Conservation (phyloP, 2,888 invertebrate species). For the Ariolimax columbianus region DNA sequence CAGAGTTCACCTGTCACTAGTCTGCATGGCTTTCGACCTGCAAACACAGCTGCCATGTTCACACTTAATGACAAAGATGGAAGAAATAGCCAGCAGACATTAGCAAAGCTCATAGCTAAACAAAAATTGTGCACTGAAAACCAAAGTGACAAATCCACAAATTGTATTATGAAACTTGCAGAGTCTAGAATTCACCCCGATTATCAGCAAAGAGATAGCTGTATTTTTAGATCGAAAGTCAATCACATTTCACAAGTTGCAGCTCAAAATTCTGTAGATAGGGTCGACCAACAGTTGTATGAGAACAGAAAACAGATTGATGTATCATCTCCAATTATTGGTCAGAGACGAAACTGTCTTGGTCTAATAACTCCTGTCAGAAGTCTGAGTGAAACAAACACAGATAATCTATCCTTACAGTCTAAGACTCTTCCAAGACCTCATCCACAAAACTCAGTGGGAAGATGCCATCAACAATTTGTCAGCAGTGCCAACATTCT, state of each 20-base stretch:
- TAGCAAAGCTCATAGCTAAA: neutral
- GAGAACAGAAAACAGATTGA: conserved; percentile 52
- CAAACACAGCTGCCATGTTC: neutral
- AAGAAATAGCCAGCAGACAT: neutral
- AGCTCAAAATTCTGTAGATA: conserved; percentile 44
- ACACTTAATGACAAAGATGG: neutral
- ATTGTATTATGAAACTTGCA: conserved; percentile 18
- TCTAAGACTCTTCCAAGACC: conserved; percentile 43
- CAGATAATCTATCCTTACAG: conserved; percentile 2
- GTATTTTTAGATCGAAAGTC: conserved; percentile 3
- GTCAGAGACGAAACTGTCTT: neutral
- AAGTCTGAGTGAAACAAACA: conserved; percentile 12
- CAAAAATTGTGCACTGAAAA: conserved; percentile 10
- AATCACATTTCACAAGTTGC: conserved; percentile 1
- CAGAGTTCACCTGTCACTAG: conserved; percentile 39
- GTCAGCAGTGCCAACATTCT: neutral
- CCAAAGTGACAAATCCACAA: neutral
- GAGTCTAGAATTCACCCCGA: conserved; percentile 34
- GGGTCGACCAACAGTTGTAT: conserved; percentile 49
- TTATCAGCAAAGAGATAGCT: conserved; percentile 15
- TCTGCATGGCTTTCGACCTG: conserved; percentile 31
- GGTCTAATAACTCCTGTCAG: neutral
- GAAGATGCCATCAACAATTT: neutral
- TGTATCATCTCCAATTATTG: conserved; percentile 38
- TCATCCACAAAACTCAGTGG: neutral